phyloP scores from a whole-genome alignment of 2,113 vertebrate species.

The Arothron firmamentum region DNA sequence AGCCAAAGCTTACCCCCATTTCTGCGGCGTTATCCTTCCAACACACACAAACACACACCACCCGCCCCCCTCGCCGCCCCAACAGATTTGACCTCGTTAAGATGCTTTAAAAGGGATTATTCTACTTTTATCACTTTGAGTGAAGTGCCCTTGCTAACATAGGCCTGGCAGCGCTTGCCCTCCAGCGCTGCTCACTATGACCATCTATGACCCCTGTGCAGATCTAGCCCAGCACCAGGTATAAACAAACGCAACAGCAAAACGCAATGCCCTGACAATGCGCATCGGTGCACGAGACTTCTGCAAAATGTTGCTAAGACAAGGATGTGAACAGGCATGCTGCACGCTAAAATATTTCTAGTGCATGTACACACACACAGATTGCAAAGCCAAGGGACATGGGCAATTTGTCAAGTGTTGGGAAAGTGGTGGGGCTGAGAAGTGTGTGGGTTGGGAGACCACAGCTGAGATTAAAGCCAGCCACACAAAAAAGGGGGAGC shows the following conservation, averaged over 20 bases:
- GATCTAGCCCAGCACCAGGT: conserved; percentile 42
- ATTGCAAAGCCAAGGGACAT: conserved; percentile 68
- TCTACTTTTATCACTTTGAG: conserved; percentile 74
- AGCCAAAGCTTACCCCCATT: conserved; percentile 67
- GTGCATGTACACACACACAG: conserved; percentile 20
- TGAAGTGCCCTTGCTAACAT: conserved; percentile 68
- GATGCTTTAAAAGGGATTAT: conserved; percentile 74
- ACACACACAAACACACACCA: conserved; percentile 31
- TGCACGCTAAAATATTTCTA: conserved; percentile 2
- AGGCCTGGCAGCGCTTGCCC: conserved; percentile 54
- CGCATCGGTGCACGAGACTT: conserved; percentile 19
- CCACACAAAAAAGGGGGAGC: conserved; percentile 54
- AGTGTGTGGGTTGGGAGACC: conserved; percentile 62
- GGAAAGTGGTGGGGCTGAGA: conserved; percentile 62
- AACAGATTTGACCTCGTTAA: conserved; percentile 72
- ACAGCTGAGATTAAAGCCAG: conserved; percentile 72
- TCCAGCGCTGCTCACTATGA: conserved; percentile 39
- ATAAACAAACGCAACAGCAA: conserved; percentile 53
- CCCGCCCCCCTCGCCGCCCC: conserved; percentile 33
- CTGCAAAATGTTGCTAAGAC: neutral
- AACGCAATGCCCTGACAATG: conserved; percentile 38
- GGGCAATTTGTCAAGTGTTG: conserved; percentile 71
- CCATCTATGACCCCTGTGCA: conserved; percentile 49
- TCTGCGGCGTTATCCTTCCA: conserved; percentile 57
- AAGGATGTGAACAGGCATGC: conserved; percentile 16